These are phyloP conservation scores for Protophormia terraenovae DNA, from an alignment of 2,888 invertebrate species.

Conservation along the genomic window DNA sequence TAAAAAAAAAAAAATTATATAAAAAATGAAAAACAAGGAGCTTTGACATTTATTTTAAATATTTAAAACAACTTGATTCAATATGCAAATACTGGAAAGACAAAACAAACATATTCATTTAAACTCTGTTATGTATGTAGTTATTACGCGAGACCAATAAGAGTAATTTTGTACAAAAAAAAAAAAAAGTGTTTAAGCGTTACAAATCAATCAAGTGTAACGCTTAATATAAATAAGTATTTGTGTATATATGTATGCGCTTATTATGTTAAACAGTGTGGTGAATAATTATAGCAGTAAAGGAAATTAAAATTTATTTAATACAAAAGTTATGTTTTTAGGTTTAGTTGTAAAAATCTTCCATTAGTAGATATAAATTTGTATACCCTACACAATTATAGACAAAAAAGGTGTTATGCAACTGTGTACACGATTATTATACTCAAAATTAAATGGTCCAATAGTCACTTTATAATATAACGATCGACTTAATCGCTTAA, in stretches of 20 bases:
- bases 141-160: not conserved
- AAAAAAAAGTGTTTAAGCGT: constrained; percentile 52
- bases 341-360: no score
- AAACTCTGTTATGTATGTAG: not conserved
- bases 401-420: no score
- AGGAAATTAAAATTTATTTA: not conserved
- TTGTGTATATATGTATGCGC: no score
- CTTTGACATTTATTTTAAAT: not conserved
- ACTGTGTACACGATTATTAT: no score
- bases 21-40: no score
- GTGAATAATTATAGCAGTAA: constrained; percentile 13
- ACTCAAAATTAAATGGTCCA: no score
- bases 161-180: constrained; percentile 29
- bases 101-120: not conserved
- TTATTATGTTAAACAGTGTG: not conserved
- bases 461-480: no score
- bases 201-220: constrained; percentile 65
- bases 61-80: constrained; percentile 36
- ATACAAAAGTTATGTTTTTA: not conserved
- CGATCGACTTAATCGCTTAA: no score
- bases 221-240: constrained; percentile 33
- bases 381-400: no score
- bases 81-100: constrained; percentile 27
- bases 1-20: no score
- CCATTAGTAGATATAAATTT: no score